Conservation (phyloP, 1,140 invertebrate genomes). For the Diprion similis region DNA sequence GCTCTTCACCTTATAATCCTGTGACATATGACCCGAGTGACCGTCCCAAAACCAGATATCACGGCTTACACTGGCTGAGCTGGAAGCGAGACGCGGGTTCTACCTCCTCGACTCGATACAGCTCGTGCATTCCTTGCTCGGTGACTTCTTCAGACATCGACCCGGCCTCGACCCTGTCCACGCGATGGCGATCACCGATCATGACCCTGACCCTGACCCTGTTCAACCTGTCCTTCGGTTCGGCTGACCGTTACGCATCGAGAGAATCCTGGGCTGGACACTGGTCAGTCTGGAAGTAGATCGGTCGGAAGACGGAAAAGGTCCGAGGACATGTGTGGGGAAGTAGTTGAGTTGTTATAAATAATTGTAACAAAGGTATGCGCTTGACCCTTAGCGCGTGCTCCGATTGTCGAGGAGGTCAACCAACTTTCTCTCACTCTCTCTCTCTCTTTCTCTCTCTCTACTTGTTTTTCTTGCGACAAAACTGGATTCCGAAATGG, state of each 20-base stretch:
- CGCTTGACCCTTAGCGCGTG: conserved; percentile 4
- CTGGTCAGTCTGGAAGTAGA: conserved; percentile 5
- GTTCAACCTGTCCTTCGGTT: conserved; percentile 3
- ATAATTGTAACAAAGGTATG: conserved; percentile 8
- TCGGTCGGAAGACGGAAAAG: not conserved
- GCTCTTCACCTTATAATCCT: conserved; percentile 38
- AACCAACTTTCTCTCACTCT: not conserved
- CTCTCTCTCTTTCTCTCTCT: not conserved
- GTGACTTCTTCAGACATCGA: not conserved
- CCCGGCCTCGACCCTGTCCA: not conserved
- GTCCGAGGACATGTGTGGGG: no score
- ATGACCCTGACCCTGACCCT: conserved; percentile 21
- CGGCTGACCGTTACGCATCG: conserved; percentile 5
- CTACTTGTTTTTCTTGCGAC: not conserved
- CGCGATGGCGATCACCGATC: conserved; percentile 21
- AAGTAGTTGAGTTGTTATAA: conserved; percentile 1
- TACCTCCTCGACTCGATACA: not conserved
- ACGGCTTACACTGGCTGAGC: not conserved
- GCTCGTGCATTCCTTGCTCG: not conserved
- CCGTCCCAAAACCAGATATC: not conserved
- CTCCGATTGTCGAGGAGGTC: not conserved
- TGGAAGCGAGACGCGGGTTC: not conserved
- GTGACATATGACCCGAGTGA: conserved; percentile 28
- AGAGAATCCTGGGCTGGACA: not conserved
- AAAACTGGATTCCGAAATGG: not conserved